phyloP scores from a whole-genome alignment of 2,113 vertebrate species.

The Cebus imitator region DNA sequence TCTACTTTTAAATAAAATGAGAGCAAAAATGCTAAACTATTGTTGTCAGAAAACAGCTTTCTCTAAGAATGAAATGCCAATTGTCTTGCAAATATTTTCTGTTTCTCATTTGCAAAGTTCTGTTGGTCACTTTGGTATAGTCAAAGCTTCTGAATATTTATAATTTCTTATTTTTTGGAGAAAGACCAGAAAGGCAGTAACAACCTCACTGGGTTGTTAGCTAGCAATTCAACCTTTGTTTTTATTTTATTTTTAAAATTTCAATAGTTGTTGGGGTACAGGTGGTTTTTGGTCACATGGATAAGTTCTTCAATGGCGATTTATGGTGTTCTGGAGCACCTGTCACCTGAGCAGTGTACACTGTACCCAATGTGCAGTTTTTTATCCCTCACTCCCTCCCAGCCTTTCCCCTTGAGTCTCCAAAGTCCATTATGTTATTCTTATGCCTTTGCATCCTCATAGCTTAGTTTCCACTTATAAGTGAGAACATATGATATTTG shows the following conservation, averaged over 20 bases:
- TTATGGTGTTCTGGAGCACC: no score
- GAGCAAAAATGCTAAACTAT: slow-evolving; percentile 67
- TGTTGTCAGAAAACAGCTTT: slow-evolving; percentile 71
- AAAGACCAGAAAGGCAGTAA: slow-evolving; percentile 43
- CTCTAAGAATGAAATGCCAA: slow-evolving; percentile 69
- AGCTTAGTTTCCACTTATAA: no score
- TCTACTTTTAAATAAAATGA: slow-evolving; percentile 73
- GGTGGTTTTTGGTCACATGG: no score
- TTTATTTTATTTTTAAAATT: background rate
- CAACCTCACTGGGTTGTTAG: background rate
- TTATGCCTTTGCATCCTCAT: no score
- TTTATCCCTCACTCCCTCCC: no score
- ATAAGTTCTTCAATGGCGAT: no score
- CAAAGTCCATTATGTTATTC: no score
- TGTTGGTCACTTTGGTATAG: slow-evolving; percentile 56
- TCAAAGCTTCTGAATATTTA: slow-evolving; percentile 73
- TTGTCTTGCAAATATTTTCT: slow-evolving; percentile 68
- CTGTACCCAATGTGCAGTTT: no score
- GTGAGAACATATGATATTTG: no score
- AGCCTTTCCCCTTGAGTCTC: no score
- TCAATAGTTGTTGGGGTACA: no score
- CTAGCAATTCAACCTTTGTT: slow-evolving; percentile 2
- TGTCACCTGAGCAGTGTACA: no score
- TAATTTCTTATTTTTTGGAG: slow-evolving; percentile 30
- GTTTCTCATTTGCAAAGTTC: slow-evolving; percentile 51